A percentile compares a stretch with the other conserved stretches of the same genome.
These are phyloP conservation scores for Epinephelus awoara DNA, from an alignment of 2,797 vertebrate species.

Conservation along the genomic window DNA sequence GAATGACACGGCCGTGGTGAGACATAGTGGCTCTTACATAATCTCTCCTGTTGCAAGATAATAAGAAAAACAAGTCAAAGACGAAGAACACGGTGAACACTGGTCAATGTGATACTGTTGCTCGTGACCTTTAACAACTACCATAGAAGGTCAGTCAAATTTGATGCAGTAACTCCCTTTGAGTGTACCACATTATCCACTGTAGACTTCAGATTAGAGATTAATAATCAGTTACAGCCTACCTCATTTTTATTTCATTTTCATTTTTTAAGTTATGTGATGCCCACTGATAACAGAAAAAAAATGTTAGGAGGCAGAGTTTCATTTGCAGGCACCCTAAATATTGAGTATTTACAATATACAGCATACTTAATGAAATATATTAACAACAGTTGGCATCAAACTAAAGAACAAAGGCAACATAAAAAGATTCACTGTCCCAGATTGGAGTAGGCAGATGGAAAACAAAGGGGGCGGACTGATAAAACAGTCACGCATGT, in stretches of 20 bases:
- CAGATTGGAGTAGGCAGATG: neutral
- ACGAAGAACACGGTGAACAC: constrained; percentile 77
- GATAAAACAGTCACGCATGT: neutral
- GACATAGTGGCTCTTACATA: constrained; percentile 79
- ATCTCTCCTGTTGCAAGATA: constrained; percentile 83
- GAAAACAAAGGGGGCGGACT: neutral
- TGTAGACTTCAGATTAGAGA: neutral
- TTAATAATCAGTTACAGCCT: neutral
- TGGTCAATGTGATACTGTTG: constrained; percentile 78
- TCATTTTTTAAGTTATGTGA: neutral
- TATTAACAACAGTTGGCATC: neutral
- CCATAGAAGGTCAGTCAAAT: constrained; percentile 60
- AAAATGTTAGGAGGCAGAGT: neutral
- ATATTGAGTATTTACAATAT: neutral
- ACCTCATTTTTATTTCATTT: neutral
- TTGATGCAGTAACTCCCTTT: constrained; percentile 11
- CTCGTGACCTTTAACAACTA: constrained; percentile 66
- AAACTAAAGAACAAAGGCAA: neutral
- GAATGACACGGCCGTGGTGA: constrained; percentile 82
- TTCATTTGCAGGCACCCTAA: neutral
- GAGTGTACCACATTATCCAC: neutral
- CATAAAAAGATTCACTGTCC: neutral
- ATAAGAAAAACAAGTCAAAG: constrained; percentile 72
- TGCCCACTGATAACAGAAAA: neutral
- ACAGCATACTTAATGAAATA: neutral